Base-by-base conservation (phyloP, 1,140 invertebrate species). In the Pseudobourletiella spinata region DNA sequence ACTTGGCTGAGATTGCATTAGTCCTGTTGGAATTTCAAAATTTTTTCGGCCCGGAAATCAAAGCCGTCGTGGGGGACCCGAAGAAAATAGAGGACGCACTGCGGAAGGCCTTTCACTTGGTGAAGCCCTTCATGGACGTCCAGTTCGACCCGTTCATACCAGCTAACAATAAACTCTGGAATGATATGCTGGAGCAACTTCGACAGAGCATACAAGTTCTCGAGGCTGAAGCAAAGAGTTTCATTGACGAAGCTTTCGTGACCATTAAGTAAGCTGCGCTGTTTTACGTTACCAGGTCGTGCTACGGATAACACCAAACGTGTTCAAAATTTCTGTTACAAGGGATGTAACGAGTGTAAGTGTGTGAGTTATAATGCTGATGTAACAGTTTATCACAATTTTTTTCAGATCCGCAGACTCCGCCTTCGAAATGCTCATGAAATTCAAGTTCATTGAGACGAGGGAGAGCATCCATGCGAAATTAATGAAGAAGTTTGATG, bases 201-300 rank as follows among this genome's bases (percentile, higher is more conserved):
- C 81, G 86, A 70, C 81, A 79, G 30, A 84, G 90, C 71, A 84
- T 92, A 0, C 72, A 75, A 4, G 76, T 78, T 62, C 78, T 94
- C 2, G 90, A 95, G 72, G 79, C 81, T n/a, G 86, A 92, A 71
- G 87, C 89, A 0, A 85, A 86, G 69, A 81, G 79, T 59, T 91
- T 92, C 64, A 90, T 94, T 50, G 87, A 93, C 73, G 82, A 89
- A 67, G 88, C 87, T 61, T 94, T 95, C 72, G 83, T 81, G 57
- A 83, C 82, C 61, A 76, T 91, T 29, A 78, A 82, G 76, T 82
- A 71, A 72, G 63, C 59, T 54, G n/a, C n/a, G n/a, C n/a, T n/a
- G n/a, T 63, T 1, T 18, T 3, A 46, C 44, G 42, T 15, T 4
- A n/a, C n/a, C n/a, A n/a, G n/a, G n/a, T n/a, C n/a, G n/a, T 50